phyloP scores from a whole-genome alignment of 2,797 vertebrate species.

The Artibeus lituratus region DNA sequence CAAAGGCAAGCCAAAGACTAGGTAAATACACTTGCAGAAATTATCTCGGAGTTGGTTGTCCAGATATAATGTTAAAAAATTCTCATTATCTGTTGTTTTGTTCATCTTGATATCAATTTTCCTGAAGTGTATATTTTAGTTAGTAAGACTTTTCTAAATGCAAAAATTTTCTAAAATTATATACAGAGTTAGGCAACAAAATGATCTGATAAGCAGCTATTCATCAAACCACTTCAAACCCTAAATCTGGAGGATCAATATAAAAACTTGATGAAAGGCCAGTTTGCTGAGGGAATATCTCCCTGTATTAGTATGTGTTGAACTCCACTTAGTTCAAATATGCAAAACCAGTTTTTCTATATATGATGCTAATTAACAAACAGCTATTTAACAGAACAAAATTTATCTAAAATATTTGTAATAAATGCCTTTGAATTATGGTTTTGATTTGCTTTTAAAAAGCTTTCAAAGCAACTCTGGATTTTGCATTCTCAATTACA shows the following conservation, averaged over 20 bases:
- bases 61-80: neutral
- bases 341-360: neutral
- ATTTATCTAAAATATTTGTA: neutral
- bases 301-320: neutral
- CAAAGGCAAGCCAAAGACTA: neutral
- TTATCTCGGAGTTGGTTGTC: neutral
- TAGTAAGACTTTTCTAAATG: neutral
- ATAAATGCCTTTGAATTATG: neutral
- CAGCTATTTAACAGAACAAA: neutral
- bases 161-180: neutral
- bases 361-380: neutral
- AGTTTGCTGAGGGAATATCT: neutral
- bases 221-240: neutral
- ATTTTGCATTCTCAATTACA: neutral
- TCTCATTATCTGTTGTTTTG: neutral
- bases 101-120: neutral
- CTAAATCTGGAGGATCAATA: neutral
- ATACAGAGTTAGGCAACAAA: neutral
- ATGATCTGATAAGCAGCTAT: neutral
- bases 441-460: neutral
- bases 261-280: neutral
- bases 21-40: neutral
- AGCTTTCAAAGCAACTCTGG: neutral
- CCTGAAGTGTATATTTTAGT: neutral
- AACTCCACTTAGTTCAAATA: neutral